These are phyloP conservation scores for Brachyptera putata DNA, from an alignment of 2,888 invertebrate genomes.

Conservation along the genomic window DNA sequence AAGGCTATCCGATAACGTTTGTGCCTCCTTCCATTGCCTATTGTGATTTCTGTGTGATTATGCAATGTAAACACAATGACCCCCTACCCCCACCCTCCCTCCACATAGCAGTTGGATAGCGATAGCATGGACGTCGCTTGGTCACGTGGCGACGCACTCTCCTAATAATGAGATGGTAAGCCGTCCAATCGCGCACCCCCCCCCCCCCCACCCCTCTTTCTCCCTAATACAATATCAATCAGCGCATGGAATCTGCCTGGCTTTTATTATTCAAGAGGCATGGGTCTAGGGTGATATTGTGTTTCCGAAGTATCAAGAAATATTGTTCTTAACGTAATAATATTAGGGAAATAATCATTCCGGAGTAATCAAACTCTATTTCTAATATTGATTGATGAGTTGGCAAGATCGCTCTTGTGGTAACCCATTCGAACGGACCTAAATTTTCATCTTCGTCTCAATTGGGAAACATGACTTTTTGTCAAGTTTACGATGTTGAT, in stretches of 20 bases:
- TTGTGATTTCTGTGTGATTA: background rate
- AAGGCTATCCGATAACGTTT: too few relatives aligned
- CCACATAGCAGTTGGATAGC: background rate
- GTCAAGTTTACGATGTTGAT: too few relatives aligned
- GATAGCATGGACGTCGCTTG: background rate
- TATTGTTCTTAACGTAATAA: too few relatives aligned
- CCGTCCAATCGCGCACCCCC: conserved; percentile 4
- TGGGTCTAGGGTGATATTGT: too few relatives aligned
- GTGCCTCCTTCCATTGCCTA: conserved; percentile 7
- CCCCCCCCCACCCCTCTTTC: background rate
- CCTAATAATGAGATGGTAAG: conserved; percentile 12
- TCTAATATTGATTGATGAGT: too few relatives aligned
- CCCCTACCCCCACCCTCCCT: background rate
- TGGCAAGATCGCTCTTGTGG: too few relatives aligned
- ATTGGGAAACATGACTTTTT: too few relatives aligned
- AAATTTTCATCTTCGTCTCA: too few relatives aligned
- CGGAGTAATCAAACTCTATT: too few relatives aligned
- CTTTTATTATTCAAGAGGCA: background rate
- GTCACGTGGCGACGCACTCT: conserved; percentile 2
- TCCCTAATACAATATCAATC: background rate
- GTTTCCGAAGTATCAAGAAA: too few relatives aligned
- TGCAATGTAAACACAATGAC: background rate
- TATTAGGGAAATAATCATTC: too few relatives aligned
- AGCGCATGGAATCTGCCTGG: background rate
- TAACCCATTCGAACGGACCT: too few relatives aligned